Base-by-base conservation (phyloP, 2,888 invertebrate genomes). In the Catonia carolina region DNA sequence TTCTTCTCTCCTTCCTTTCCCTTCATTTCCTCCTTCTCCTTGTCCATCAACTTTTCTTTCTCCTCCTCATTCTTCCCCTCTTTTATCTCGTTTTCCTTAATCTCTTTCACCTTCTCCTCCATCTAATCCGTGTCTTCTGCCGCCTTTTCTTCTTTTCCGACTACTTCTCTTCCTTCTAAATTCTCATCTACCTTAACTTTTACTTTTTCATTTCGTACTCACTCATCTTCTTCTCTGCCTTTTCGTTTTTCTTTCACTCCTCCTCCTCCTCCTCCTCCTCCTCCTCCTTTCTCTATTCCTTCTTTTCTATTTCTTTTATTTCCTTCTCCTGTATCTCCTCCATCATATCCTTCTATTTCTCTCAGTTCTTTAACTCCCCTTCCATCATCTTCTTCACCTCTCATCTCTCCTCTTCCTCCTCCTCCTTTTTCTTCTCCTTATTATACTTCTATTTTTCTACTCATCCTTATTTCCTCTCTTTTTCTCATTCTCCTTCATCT, bases 321-420 rank as follows among this genome's bases (percentile, higher is more conserved):
- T n/a, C n/a, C n/a, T n/a, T 23, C 33, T 23, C 48, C 54, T 54
- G 20, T 48, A 33, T 54, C 54, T 47, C 47, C 37, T 37, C 48
- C 47, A 31, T 37, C 37, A 33, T 47, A 17, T 54, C 47, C 31
- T 14, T 48, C 31, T 48, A 33, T 31, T 18, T 48, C 54, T 48
- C 35, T n/a, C n/a, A n/a, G n/a, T n/a, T n/a, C n/a, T n/a, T n/a
- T n/a, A n/a, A n/a, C 20, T 37, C 5, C 47, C 35, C 36, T 47
- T 37, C 7, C 27, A 20, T 22, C 22, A 17, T 47, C 22, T 23
- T 22, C 15, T 36, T 55, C 33, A 33, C 47, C 3, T 20, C 18
- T 8, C 17, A n/a, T n/a, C 17, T 35, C 18, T 31, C 15, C 17
- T 17, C 35, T 14, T 33, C 17, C 12, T 17, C 15, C 10, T 15